These are phyloP conservation scores for Onthophagus sagittarius DNA, from an alignment of 2,888 invertebrate genomes.

Conservation along the genomic window DNA sequence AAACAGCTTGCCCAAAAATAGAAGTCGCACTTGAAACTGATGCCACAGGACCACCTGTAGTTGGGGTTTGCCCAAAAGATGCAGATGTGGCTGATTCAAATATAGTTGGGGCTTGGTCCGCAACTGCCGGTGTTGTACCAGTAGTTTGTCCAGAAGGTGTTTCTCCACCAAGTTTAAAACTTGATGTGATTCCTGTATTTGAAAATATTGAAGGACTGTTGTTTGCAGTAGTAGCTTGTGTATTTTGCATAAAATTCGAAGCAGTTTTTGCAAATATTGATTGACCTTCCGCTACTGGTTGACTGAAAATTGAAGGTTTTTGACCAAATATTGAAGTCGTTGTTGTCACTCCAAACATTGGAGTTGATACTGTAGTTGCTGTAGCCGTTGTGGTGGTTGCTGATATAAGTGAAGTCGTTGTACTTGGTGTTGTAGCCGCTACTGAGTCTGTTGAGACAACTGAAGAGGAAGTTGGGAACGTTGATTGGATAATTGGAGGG, in stretches of 20 bases:
- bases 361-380: background rate
- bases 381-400: constrained; percentile 22
- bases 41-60: background rate
- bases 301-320: constrained; percentile 23
- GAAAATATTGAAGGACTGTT: constrained; percentile 25
- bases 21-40: background rate
- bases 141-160: background rate
- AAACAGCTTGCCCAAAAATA: background rate
- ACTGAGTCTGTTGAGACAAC: background rate
- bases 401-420: constrained; percentile 17
- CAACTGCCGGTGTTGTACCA: background rate
- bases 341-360: constrained; percentile 30
- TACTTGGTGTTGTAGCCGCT: constrained; percentile 12
- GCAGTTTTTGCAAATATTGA: constrained; percentile 36
- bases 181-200: background rate
- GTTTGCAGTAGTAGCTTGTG: constrained; percentile 24
- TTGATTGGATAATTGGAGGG: constrained; percentile 15
- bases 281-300: constrained; percentile 32
- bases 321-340: constrained; percentile 31
- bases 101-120: background rate
- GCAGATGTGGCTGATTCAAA: background rate
- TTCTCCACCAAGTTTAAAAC: background rate
- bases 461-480: background rate
- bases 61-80: background rate
- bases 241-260: constrained; percentile 31